Percentiles rank a stretch among this genome's conserved stretches.
Conservation (phyloP, 2,888 invertebrate species). For the Caenorhabditis panamensis region DNA sequence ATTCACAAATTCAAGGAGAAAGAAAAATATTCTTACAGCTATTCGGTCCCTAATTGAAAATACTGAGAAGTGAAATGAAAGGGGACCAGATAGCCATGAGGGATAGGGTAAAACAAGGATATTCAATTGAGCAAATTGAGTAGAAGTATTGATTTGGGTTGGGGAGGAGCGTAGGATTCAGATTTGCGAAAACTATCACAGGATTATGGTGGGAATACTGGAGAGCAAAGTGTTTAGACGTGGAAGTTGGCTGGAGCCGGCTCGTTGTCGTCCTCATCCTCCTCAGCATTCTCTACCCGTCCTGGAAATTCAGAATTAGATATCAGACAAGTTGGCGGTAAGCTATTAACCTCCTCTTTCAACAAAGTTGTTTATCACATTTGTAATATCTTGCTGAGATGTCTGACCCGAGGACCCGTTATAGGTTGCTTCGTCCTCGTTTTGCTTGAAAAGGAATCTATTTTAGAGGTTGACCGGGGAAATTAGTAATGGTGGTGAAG, state of each 20-base stretch:
- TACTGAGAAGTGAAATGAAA: neutral
- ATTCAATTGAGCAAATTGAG: neutral
- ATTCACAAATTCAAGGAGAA: neutral
- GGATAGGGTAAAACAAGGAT: neutral
- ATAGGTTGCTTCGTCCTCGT: conserved; percentile 39
- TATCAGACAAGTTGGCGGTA: neutral
- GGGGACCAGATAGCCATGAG: conserved; percentile 25
- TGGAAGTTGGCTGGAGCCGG: conserved; percentile 50
- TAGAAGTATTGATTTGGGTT: conserved; percentile 11
- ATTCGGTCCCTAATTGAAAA: neutral
- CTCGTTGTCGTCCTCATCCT: conserved; percentile 43
- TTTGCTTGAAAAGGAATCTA: conserved; percentile 35
- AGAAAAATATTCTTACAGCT: conserved; percentile 3
- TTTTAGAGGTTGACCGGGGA: conserved; percentile 3
- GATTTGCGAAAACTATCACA: conserved; percentile 33
- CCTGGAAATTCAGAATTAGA: conserved; percentile 4
- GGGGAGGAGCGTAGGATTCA: neutral
- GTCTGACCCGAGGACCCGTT: conserved; percentile 21
- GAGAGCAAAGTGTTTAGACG: conserved; percentile 16
- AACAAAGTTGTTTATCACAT: conserved; percentile 48
- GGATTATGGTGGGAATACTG: conserved; percentile 9
- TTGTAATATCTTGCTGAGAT: conserved; percentile 41
- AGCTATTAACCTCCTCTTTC: conserved; percentile 36
- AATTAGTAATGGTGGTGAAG: conserved; percentile 8
- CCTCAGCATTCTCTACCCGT: conserved; percentile 25